Conservation (phyloP, 2,888 invertebrate species). For the Anaspis maculata region DNA sequence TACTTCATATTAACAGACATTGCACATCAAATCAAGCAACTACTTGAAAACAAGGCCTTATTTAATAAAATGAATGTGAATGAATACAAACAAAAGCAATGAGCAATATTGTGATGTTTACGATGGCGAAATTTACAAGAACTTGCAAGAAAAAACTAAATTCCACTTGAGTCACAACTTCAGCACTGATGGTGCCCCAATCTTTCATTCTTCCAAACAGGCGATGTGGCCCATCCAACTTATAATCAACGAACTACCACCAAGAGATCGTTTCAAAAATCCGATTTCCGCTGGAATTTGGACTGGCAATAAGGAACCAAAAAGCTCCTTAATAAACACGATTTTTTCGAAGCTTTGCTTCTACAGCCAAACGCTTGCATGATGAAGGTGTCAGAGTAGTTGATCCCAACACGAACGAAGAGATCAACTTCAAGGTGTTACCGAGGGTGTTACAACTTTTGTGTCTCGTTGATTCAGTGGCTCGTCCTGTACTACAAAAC, state of each 20-base stretch:
- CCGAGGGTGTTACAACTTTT: no score
- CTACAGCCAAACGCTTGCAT: background rate
- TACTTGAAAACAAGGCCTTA: background rate
- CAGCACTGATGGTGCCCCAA: conserved; percentile 1
- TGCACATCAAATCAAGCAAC: background rate
- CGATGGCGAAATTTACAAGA: background rate
- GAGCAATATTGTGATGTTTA: no score
- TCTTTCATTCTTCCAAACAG: background rate
- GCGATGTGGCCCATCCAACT: background rate
- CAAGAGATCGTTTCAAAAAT: background rate
- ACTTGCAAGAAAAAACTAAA: background rate
- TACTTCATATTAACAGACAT: background rate
- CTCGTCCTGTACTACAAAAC: background rate
- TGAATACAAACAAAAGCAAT: background rate
- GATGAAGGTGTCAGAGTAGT: background rate
- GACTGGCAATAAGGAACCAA: background rate
- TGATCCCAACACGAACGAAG: no score
- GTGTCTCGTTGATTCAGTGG: background rate
- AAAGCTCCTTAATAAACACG: background rate
- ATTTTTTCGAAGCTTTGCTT: background rate
- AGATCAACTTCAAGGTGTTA: background rate
- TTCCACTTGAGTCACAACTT: background rate
- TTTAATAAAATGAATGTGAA: background rate
- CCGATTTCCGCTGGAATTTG: background rate
- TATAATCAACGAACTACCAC: background rate